Evolutionary conservation across 2,888 invertebrate species (phyloP), one percentile per base, ranked within the genome.

Genomic region (Poecilus cupreus): DNA sequence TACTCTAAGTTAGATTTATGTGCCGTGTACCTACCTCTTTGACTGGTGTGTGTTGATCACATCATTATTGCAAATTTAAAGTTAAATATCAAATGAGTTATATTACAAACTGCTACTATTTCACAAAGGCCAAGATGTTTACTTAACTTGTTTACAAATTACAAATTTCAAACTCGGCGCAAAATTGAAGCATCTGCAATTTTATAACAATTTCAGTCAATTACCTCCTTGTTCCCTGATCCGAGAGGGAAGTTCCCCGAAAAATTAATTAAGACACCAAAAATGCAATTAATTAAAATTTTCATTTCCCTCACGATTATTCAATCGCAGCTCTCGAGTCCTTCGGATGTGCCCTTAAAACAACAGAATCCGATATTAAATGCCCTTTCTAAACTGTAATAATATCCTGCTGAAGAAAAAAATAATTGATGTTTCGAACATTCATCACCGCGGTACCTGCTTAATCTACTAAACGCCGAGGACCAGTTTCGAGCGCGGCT

Each of bases 401-500:
- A 68, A 68, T 68, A 37, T 18, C 37, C 64, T 32, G 0, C 3
- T 16, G 6, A 68, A 13, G 39, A 22, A 60, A 77, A 72, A 57
- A 37, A 51, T 49, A 24, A 74, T 51, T 49, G 49, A 54, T 54
- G 37, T 39, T 54, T 77, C 16, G 26, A 77, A 20, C 39, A 39
- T 77, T 77, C 37, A 11, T 39, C 76, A 60, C 18, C 39, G 60
- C 22, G 16, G 75, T 78, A 43, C 68, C 46, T 79, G 79, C 79
- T 68, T 60, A 68, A 79, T 79, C 79, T 79, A 64, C n/a, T 64
- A 68, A 68, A 79, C 60, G 60, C 11, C 49, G 49, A 11, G 43
- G 46, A 60, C 18, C 32, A 20, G 22, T 78, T 32, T 51, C 26
- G 13, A 57, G 11, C 39, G 39, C 32, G 16, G 32, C 76, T 51